phyloP scores from a whole-genome alignment of 2,888 invertebrate species.

The Venusia cambrica region DNA sequence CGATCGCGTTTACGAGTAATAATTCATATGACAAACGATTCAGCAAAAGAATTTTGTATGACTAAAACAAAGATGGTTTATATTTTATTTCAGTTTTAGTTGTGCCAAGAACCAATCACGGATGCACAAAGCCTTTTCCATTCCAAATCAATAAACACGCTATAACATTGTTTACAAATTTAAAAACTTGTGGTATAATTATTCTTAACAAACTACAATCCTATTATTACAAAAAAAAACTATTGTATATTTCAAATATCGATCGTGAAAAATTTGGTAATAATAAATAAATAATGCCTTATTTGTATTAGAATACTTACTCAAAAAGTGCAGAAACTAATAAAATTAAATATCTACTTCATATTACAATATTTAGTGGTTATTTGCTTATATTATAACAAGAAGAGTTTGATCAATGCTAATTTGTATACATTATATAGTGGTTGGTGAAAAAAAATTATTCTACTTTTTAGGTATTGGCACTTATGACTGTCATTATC shows the following conservation, averaged over 20 bases:
- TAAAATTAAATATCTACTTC: too few relatives aligned
- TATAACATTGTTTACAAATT: slow-evolving; percentile 31
- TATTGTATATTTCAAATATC: too few relatives aligned
- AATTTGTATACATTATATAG: background rate
- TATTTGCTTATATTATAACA: background rate
- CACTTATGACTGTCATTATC: slow-evolving; percentile 41
- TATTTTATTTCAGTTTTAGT: slow-evolving; percentile 27
- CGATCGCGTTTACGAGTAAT: slow-evolving; percentile 7
- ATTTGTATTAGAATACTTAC: too few relatives aligned
- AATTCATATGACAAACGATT: slow-evolving; percentile 28
- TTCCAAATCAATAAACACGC: slow-evolving; percentile 40
- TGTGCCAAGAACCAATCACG: slow-evolving; percentile 58
- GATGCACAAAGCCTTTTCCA: slow-evolving; percentile 32
- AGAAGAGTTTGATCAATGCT: background rate
- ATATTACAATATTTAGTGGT: too few relatives aligned
- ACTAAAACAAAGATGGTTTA: slow-evolving; percentile 10
- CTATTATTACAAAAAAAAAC: slow-evolving; percentile 33
- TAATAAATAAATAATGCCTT: too few relatives aligned
- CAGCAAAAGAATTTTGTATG: slow-evolving; percentile 15
- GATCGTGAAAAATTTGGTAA: too few relatives aligned
- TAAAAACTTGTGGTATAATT: slow-evolving; percentile 32
- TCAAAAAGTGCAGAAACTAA: too few relatives aligned
- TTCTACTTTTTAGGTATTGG: slow-evolving; percentile 44
- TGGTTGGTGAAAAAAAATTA: slow-evolving; percentile 13
- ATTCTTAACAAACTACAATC: slow-evolving; percentile 32